Base-by-base conservation (phyloP, 1,140 invertebrate species). In the Tetramorium simillimum region DNA sequence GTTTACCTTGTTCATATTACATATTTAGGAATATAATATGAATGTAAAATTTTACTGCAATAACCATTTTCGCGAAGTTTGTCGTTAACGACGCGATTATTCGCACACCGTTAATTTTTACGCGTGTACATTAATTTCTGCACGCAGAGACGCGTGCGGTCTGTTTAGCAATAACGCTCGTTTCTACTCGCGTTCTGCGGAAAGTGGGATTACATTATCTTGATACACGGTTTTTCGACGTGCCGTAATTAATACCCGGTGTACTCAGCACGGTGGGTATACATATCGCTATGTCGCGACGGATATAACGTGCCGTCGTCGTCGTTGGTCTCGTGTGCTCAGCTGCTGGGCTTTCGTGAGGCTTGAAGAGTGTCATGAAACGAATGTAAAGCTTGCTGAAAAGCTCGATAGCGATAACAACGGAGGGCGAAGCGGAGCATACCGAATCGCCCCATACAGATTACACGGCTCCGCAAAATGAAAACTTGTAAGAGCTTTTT, bases 361-460 rank as follows among this genome's bases (percentile, higher is more conserved):
- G 76, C 90, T 94, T 92, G 91, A 92, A 93, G 90, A 93, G 93
- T 94, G 93, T 94, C 93, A 92, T 93, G 91, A 92, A 93, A 93
- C 90, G 91, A 92, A 93, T 92, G 92, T 94, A 91, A 93, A 94
- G 92, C 92, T 93, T 90, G 93, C 86, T 93, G 93, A 94, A 94
- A 94, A 94, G 93, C 92, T 92, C 89, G 92, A 91, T 92, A 92
- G 89, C 92, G 92, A 94, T 94, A 94, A 91, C 88, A 86, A 51
- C 84, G 86, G 63, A 80, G 89, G 63, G 81, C 70, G 12, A 65
- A 63, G 75, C 65, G 72, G 67, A 88, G 87, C 69, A 70, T 85
- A 80, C 87, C 85, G 28, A 87, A 88, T 89, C 81, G 67, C 78
- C 21, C 40, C 58, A 77, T 81, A 84, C 85, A 70, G 76, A 69